These are phyloP conservation scores for Drosophila arawakana DNA, from an alignment of 1,140 invertebrate genomes.

Conservation along the genomic window DNA sequence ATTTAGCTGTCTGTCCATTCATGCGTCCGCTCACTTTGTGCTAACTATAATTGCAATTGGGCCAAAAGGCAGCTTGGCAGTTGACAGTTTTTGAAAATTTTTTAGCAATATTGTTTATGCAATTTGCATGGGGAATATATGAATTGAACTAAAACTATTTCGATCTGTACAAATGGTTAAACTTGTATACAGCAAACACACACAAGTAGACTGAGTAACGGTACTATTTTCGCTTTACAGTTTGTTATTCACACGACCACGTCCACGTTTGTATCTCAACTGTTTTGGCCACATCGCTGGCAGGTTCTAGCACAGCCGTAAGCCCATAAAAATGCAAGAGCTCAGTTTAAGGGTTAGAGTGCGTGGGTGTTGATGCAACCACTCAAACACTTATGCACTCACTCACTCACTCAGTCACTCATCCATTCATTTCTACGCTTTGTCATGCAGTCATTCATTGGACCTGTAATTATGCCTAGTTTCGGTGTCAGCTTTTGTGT, in stretches of 20 bases:
- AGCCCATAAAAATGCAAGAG: constrained; percentile 79
- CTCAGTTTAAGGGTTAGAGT: constrained; percentile 30
- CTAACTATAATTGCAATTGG: constrained; percentile 42
- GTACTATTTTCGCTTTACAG: constrained; percentile 14
- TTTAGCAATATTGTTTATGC: constrained; percentile 32
- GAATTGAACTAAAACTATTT: neutral
- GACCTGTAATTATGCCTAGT: constrained; percentile 41
- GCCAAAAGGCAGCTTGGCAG: neutral
- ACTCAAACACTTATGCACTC: constrained; percentile 39
- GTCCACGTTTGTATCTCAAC: constrained; percentile 59
- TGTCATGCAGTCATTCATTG: constrained; percentile 6
- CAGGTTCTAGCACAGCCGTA: constrained; percentile 40
- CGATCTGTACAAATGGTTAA: neutral
- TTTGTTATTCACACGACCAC: constrained; percentile 25
- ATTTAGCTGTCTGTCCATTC: constrained; percentile 25
- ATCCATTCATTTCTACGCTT: constrained; percentile 12
- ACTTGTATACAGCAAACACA: constrained; percentile 4
- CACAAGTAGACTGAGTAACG: constrained; percentile 22
- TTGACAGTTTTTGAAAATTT: constrained; percentile 18
- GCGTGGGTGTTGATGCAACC: constrained; percentile 38
- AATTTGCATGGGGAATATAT: constrained; percentile 20
- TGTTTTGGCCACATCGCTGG: constrained; percentile 37
- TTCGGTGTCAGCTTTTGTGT: constrained; percentile 46
- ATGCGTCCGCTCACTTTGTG: constrained; percentile 13
- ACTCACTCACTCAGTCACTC: constrained; percentile 32